phyloP scores from a whole-genome alignment of 64 coral and sea anemone species.

The Pocillopora verrucosa region DNA sequence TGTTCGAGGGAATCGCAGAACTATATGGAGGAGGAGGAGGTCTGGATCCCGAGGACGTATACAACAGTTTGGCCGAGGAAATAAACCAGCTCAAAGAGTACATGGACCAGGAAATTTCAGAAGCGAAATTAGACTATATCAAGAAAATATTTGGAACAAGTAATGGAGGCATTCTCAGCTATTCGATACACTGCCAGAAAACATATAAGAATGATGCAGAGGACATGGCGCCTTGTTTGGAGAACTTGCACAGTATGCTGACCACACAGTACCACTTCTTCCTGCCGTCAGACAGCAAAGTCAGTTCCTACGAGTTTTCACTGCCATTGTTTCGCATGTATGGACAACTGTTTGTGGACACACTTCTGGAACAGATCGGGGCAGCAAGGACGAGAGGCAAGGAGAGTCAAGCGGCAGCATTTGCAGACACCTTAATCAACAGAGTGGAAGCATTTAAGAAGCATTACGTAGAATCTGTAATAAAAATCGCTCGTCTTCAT shows the following conservation, averaged over 20 bases:
- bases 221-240: not conserved
- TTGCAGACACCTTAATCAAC: not conserved
- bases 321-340: slow-evolving; percentile 3
- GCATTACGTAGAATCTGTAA: not conserved
- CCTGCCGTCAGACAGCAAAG: not conserved
- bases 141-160: not conserved
- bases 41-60: not conserved
- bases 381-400: not conserved
- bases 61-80: not conserved
- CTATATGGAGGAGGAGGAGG: not conserved
- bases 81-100: not conserved
- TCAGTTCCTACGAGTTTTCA: not conserved
- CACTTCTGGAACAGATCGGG: not conserved
- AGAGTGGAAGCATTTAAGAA: not conserved
- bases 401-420: not conserved
- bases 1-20: not conserved
- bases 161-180: not conserved
- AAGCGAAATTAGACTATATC: not conserved
- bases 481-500: not conserved
- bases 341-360: not conserved
- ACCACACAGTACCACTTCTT: not conserved
- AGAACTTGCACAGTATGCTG: not conserved
- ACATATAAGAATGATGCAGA: not conserved
- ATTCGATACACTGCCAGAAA: not conserved
- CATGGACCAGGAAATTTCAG: not conserved